Evolutionary conservation across 35 echinoderm and acorn worm genomes (phyloP), one percentile per base, ranked within the genome.

Genomic region (Hemicentrotus pulcherrimus): DNA sequence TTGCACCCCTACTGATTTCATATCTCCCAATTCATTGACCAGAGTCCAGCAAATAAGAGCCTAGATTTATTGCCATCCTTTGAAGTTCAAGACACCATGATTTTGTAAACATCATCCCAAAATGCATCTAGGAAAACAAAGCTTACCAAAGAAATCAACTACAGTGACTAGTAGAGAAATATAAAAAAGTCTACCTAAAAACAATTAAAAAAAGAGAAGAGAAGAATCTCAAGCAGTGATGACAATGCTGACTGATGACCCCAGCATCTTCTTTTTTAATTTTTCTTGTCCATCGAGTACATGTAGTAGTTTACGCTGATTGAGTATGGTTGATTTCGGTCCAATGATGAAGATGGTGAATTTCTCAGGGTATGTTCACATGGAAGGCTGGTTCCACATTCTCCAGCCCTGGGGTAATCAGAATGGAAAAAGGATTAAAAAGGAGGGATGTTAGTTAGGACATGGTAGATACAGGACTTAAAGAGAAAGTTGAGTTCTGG

Each of bases 371-470:
- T 41, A 41, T 3, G 65, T 22, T 78, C 46, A 90, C 88, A 90
- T 90, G 2, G 88, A 90, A 45, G 88, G 46, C 9, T 32, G 88
- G 32, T 90, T 90, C 88, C 88, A 90, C 88, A 90, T 90, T 47
- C 88, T 45, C 88, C 88, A 90, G 8, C 32, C 46, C 88, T 90
- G 33, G 4, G 24, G 24, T 22, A 70, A 18, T 78, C 19, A 22
- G 6, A 78, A n/a, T 0, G 28, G 18, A 78, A 59, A 58, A 59
- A 59, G 16, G 11, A 59, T 16, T 14, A 59, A 55, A 59, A 78
- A 55, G 50, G 50, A 15, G 50, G 50, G 15, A 55, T 55, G 35
- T 41, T 41, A 1, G 50, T 55, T 11, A 55, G 50, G 15, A 55
- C 11, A 55, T 11, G 50, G 50, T 55, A 41, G 35, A 41, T 41